Percentiles rank a stretch among this genome's conserved stretches.
phyloP scores from a whole-genome alignment of 2,797 vertebrate genomes.

The Eleutherodactylus coqui region DNA sequence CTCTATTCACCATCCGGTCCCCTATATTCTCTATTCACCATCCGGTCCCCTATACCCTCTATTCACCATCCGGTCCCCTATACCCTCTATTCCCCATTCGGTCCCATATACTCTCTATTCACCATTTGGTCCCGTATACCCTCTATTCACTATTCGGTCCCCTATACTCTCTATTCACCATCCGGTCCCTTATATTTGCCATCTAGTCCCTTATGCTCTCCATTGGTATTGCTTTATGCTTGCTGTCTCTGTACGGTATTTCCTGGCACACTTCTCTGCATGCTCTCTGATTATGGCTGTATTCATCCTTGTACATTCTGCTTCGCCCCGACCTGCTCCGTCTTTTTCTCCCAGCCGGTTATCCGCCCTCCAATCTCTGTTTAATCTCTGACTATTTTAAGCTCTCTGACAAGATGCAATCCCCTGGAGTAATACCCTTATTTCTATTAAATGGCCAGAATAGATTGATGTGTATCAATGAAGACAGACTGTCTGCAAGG shows the following conservation, averaged over 20 bases:
- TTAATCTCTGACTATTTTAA: constrained; percentile 60
- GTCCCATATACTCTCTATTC: neutral
- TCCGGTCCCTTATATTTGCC: too few species aligned
- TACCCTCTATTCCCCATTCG: too few species aligned
- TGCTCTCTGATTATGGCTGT: constrained; percentile 21
- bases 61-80: too few species aligned
- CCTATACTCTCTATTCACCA: too few species aligned
- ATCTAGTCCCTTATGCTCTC: too few species aligned
- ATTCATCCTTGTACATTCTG: constrained; percentile 22
- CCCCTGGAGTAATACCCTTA: constrained; percentile 58
- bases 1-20: too few species aligned
- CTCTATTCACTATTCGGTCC: too few species aligned
- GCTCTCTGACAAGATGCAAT: constrained; percentile 55
- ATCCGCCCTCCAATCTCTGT: constrained; percentile 52
- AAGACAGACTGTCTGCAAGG: constrained; percentile 55
- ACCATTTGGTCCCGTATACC: too few species aligned
- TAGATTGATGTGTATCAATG: constrained; percentile 62
- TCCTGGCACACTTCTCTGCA: neutral
- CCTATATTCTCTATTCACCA: too few species aligned
- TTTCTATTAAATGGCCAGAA: constrained; percentile 61
- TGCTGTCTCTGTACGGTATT: neutral
- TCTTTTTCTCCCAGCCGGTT: constrained; percentile 37
- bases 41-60: too few species aligned
- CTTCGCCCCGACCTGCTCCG: constrained; percentile 20
- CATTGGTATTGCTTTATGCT: too few species aligned